These are phyloP conservation scores for Arctia plantaginis DNA, from an alignment of 2,888 invertebrate species.

Conservation along the genomic window DNA sequence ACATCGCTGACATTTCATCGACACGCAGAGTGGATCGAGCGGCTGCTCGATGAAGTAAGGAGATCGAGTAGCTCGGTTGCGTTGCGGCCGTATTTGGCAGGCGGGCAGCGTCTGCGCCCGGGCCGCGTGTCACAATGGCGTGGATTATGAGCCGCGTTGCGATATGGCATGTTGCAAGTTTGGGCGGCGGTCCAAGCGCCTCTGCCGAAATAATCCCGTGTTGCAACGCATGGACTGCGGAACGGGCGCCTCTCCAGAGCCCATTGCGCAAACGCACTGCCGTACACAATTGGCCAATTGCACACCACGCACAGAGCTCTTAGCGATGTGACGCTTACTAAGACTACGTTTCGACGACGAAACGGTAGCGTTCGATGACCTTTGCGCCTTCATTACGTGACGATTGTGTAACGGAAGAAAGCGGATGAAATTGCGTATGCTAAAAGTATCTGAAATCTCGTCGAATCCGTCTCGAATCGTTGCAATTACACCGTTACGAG, in stretches of 20 bases:
- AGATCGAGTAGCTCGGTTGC: conserved; percentile 76
- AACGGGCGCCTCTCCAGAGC: conserved; percentile 82
- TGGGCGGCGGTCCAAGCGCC: conserved; percentile 84
- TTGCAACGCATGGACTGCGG: conserved; percentile 83
- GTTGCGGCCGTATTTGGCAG: conserved; percentile 78
- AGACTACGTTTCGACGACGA: no score
- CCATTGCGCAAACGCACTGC: conserved; percentile 77
- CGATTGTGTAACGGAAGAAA: conserved; percentile 85
- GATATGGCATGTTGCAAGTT: conserved; percentile 85
- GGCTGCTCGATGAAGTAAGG: conserved; percentile 64
- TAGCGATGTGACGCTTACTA: conserved; percentile 67
- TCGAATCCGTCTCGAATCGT: conserved; percentile 80
- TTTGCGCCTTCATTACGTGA: conserved; percentile 73
- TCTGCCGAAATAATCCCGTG: conserved; percentile 85
- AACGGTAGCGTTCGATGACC: conserved; percentile 79
- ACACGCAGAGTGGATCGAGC: conserved; percentile 18
- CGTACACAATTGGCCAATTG: conserved; percentile 78
- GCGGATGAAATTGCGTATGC: conserved; percentile 81
- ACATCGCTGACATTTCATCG: conserved; percentile 60
- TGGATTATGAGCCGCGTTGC: conserved; percentile 84
- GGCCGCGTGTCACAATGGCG: conserved; percentile 80
- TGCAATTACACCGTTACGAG: conserved; percentile 85
- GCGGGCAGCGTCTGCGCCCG: conserved; percentile 68
- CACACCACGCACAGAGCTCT: conserved; percentile 61
- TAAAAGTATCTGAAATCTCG: conserved; percentile 81